Evolutionary conservation across 2,888 invertebrate genomes (phyloP).

Genomic region (Eurois occulta): DNA sequence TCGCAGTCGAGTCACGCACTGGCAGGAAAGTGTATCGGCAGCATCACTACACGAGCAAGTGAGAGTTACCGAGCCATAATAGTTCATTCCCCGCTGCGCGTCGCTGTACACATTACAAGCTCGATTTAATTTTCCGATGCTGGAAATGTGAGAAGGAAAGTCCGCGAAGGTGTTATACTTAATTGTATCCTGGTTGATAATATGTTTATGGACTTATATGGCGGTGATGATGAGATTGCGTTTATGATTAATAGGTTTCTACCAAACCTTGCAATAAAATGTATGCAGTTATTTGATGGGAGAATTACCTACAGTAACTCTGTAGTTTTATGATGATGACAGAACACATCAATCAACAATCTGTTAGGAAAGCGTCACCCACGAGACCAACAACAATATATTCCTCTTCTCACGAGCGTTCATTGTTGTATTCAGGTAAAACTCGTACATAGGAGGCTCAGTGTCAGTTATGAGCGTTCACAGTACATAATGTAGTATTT

Average conservation of each 20-base stretch:
- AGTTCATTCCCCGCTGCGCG: constrained; percentile 83
- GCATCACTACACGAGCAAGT: constrained; percentile 84
- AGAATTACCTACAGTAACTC: too few relatives aligned
- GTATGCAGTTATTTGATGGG: not conserved
- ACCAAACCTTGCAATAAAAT: not conserved
- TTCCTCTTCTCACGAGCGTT: constrained; percentile 32
- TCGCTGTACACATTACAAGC: constrained; percentile 58
- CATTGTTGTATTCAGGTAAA: constrained; percentile 19
- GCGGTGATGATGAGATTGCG: constrained; percentile 23
- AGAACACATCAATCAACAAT: not conserved
- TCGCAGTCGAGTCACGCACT: constrained; percentile 84
- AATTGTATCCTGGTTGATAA: constrained; percentile 43
- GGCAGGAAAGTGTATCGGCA: constrained; percentile 87
- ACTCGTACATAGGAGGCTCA: not conserved
- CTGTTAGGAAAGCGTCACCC: constrained; percentile 26
- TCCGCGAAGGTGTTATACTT: constrained; percentile 30
- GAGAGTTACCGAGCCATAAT: constrained; percentile 85
- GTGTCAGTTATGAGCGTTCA: not conserved
- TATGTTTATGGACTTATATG: constrained; percentile 1
- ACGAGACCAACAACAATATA: constrained; percentile 10
- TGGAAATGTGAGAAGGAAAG: constrained; percentile 57
- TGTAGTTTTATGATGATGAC: not conserved
- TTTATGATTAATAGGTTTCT: not conserved
- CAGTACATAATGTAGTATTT: not conserved
- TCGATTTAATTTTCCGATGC: constrained; percentile 67